Percentiles rank a stretch among this genome's conserved stretches.
Conservation (phyloP, 1,140 invertebrate genomes). For the Probaryconus sp. region DNA sequence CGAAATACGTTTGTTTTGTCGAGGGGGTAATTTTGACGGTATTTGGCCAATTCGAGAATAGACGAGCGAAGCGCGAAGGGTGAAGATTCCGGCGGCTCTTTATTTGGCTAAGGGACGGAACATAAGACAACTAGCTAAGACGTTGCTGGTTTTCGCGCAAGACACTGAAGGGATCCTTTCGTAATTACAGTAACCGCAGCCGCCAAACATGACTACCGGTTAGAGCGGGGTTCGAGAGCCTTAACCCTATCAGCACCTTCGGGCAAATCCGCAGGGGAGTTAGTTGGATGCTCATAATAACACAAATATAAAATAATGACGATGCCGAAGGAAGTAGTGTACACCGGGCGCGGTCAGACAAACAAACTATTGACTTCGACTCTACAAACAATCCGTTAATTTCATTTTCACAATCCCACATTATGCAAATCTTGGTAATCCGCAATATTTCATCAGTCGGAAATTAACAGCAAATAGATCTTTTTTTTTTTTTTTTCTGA, state of each 20-base stretch:
- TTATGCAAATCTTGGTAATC: not conserved
- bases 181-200: slow-evolving; percentile 77
- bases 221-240: slow-evolving; percentile 60
- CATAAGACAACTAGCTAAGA: slow-evolving; percentile 70
- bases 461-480: too few species aligned
- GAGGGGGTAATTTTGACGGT: slow-evolving; percentile 67
- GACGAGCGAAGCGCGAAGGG: slow-evolving; percentile 42
- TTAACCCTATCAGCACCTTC: slow-evolving; percentile 64
- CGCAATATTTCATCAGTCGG: too few species aligned
- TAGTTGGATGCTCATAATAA: slow-evolving; percentile 58
- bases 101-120: slow-evolving; percentile 38
- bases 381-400: slow-evolving; percentile 23
- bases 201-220: slow-evolving; percentile 69
- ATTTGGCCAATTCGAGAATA: slow-evolving; percentile 67
- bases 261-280: slow-evolving; percentile 57
- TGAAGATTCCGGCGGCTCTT: slow-evolving; percentile 59
- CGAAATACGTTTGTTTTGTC: slow-evolving; percentile 55
- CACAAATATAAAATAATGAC: slow-evolving; percentile 61
- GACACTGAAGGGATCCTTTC: slow-evolving; percentile 71
- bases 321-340: slow-evolving; percentile 45
- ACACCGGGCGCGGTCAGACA: slow-evolving; percentile 52
- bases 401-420: slow-evolving; percentile 26
- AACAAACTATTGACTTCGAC: slow-evolving; percentile 52
- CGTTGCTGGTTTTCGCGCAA: slow-evolving; percentile 73
- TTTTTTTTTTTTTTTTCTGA: too few species aligned